phyloP scores from a whole-genome alignment of 2,888 invertebrate genomes.

The Bellardia pandia region DNA sequence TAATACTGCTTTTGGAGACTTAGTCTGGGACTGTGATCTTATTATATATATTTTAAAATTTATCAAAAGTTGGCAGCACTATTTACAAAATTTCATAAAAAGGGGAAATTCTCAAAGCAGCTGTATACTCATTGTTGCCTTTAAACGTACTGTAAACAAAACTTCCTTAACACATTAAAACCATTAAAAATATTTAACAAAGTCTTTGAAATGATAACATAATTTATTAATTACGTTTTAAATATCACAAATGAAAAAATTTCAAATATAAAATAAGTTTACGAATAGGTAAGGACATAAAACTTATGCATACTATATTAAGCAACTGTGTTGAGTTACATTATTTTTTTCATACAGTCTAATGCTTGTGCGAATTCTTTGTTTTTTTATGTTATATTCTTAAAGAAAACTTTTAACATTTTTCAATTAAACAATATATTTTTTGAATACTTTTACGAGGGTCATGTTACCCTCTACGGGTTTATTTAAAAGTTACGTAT shows the following conservation, averaged over 20 bases:
- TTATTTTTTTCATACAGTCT: slow-evolving; percentile 35
- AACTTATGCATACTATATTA: slow-evolving; percentile 29
- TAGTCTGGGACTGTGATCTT: no score
- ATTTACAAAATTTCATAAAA: slow-evolving; percentile 10
- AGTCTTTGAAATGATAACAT: neutral
- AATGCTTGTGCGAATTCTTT: slow-evolving; percentile 63
- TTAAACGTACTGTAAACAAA: slow-evolving; percentile 40
- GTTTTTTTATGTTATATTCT: slow-evolving; percentile 51
- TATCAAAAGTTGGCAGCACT: slow-evolving; percentile 52
- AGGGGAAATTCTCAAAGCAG: slow-evolving; percentile 16
- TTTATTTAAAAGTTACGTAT: slow-evolving; percentile 93
- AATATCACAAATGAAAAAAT: neutral
- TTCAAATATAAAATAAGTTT: neutral
- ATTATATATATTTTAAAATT: no score
- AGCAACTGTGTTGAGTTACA: slow-evolving; percentile 55
- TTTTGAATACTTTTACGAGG: slow-evolving; percentile 74
- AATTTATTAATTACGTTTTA: neutral
- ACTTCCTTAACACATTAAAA: neutral
- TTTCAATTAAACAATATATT: slow-evolving; percentile 37
- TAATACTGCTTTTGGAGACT: no score
- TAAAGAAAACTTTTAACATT: neutral
- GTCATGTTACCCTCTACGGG: slow-evolving; percentile 95
- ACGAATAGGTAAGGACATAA: neutral
- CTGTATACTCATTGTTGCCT: slow-evolving; percentile 1
- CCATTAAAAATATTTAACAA: neutral